Percentiles rank a stretch among this genome's conserved stretches.
Evolutionary conservation across 2,888 invertebrate species (phyloP).

Genomic region (Spicauda simplicius): DNA sequence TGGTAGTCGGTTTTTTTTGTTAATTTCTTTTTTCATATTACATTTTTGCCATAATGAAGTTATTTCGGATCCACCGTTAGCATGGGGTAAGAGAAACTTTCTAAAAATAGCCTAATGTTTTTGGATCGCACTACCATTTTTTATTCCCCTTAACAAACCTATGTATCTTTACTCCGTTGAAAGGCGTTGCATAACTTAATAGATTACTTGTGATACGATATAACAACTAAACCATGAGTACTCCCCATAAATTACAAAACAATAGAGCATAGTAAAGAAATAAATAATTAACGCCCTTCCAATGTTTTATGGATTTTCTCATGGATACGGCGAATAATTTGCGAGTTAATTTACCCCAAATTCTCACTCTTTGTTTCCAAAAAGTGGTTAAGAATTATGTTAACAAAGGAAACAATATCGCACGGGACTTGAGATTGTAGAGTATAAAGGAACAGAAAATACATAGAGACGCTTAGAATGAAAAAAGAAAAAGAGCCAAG

Average conservation of each 20-base stretch:
- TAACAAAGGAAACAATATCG: constrained; percentile 12
- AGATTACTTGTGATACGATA: neutral
- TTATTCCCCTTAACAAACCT: too few species aligned
- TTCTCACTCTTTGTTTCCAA: neutral
- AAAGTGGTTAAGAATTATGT: neutral
- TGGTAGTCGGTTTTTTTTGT: too few species aligned
- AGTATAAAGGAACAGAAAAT: too few species aligned
- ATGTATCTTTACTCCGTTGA: too few species aligned
- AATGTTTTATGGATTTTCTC: constrained; percentile 11
- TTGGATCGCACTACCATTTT: too few species aligned
- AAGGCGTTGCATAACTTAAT: neutral
- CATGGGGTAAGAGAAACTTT: too few species aligned
- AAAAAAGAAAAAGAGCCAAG: too few species aligned
- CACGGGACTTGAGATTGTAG: neutral
- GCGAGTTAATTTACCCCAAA: neutral
- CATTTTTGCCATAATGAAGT: too few species aligned
- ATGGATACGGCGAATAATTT: constrained; percentile 18
- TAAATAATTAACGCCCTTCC: constrained; percentile 13
- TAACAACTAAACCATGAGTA: neutral
- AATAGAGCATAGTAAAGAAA: constrained; percentile 11
- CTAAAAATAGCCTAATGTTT: too few species aligned
- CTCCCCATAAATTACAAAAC: neutral
- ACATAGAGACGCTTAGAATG: too few species aligned
- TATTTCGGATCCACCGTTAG: too few species aligned
- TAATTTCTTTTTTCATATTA: too few species aligned